These are phyloP conservation scores for Oplegnathus fasciatus DNA, from an alignment of 2,113 vertebrate species.

Conservation along the genomic window DNA sequence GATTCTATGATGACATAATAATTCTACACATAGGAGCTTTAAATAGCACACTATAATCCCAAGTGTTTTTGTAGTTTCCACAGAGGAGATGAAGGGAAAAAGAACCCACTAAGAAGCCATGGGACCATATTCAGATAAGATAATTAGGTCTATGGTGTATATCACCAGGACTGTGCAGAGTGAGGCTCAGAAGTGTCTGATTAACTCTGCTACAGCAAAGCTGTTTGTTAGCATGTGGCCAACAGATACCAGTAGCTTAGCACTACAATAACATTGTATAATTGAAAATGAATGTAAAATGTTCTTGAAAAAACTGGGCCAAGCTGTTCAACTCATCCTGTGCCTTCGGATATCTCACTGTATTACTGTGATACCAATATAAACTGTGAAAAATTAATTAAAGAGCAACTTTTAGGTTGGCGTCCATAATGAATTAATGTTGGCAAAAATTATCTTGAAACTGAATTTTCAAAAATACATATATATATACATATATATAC, in stretches of 20 bases:
- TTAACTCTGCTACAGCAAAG: slow-evolving; percentile 4
- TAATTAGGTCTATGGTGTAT: slow-evolving; percentile 51
- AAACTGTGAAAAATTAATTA: not conserved
- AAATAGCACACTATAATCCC: slow-evolving; percentile 16
- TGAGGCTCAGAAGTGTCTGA: not conserved
- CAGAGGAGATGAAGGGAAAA: slow-evolving; percentile 30
- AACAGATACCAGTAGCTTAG: not conserved
- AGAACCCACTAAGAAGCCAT: slow-evolving; percentile 32
- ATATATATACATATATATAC: too few species aligned
- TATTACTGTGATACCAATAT: not conserved
- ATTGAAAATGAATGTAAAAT: not conserved
- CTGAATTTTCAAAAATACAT: too few species aligned
- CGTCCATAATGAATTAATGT: not conserved
- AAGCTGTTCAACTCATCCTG: not conserved
- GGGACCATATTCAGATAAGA: slow-evolving; percentile 27
- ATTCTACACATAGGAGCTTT: slow-evolving; percentile 13
- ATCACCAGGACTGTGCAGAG: slow-evolving; percentile 10
- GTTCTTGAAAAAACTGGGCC: not conserved
- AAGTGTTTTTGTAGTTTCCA: slow-evolving; percentile 15
- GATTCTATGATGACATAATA: not conserved
- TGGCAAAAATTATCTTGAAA: not conserved
- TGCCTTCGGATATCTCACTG: too few species aligned
- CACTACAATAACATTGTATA: not conserved
- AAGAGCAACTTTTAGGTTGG: not conserved
- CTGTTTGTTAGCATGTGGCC: slow-evolving; percentile 16